Conservation (phyloP, 2,888 invertebrate genomes). For the Apodemia duryi region DNA sequence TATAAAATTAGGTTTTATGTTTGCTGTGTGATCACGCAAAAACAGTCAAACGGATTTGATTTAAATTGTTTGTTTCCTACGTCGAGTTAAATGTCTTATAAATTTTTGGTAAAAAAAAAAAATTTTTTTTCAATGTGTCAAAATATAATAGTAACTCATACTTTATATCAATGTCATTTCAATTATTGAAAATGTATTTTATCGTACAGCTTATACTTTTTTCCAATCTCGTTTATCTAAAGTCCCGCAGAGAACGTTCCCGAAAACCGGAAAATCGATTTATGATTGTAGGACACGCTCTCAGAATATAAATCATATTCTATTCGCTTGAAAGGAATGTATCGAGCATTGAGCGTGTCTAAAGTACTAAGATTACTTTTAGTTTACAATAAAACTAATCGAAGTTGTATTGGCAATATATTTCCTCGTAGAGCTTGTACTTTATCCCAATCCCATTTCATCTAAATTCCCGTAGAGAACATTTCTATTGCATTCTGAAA, state of each 20-base stretch:
- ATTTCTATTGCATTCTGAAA: neutral
- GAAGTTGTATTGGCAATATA: neutral
- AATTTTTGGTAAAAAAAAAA: no score
- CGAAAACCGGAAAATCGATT: no score
- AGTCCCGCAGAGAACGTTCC: neutral
- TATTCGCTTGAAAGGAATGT: neutral
- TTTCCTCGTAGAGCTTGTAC: neutral
- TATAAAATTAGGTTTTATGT: no score
- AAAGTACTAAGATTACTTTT: neutral
- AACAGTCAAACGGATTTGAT: no score
- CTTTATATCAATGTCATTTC: no score
- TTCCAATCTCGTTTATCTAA: neutral
- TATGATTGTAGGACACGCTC: neutral
- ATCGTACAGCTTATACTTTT: neutral
- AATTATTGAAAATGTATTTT: neutral
- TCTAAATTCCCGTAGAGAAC: neutral
- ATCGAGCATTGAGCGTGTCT: neutral
- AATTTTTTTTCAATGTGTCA: no score
- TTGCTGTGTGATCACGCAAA: no score
- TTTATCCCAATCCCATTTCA: neutral
- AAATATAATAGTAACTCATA: no score
- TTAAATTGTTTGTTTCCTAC: no score
- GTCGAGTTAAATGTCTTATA: no score
- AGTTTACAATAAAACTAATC: neutral
- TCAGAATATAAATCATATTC: neutral